Base-by-base conservation (phyloP, 2,888 invertebrate species). In the Masnerella sp. region DNA sequence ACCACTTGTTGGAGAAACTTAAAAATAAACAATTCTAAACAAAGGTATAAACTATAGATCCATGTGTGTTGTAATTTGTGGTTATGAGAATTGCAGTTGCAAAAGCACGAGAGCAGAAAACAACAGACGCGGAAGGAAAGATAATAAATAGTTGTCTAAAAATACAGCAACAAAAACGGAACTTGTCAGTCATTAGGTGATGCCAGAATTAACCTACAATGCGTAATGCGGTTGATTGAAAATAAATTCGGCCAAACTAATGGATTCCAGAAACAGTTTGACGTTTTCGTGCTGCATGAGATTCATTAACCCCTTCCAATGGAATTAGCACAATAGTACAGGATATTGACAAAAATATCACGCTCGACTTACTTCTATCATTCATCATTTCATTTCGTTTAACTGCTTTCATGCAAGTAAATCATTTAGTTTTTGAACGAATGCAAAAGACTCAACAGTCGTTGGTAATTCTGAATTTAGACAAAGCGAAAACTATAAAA, bases 111-210 rank as follows among this genome's bases (percentile, higher is more conserved):
- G n/a, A n/a, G n/a, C n/a, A n/a, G n/a, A 43, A 58, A 43, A 43
- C 40, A 43, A 34, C 42, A 20, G 9, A 52, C 43, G 32, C 22
- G 58, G 43, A 43, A 32, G 59, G 25, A 47, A 58, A 45, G 45
- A 58, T 58, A 58, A 58, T 58, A 58, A 59, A 59, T 47, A 47
- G 38, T 47, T 32, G 5, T 17, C 45, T 36, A 47, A 59, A 59
- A 59, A 59, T 59, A 36, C 15, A 20, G 25, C 34, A 12, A 28
- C 45, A 36, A 59, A 59, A 38, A 59, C 38, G 59, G 11, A 17
- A 38, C 34, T 17, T 59, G 28, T 45, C 47, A 36, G 45, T 34
- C 45, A 59, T 47, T 34, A 43, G 43, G 20, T 34, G 32, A 32
- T 22, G 18, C 20, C 58, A 34, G 34, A 22, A 34, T 58, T 43